Evolutionary conservation across 1,140 invertebrate species (phyloP), one percentile per base, ranked within the genome.

Genomic region (Drosophila carrolli): DNA sequence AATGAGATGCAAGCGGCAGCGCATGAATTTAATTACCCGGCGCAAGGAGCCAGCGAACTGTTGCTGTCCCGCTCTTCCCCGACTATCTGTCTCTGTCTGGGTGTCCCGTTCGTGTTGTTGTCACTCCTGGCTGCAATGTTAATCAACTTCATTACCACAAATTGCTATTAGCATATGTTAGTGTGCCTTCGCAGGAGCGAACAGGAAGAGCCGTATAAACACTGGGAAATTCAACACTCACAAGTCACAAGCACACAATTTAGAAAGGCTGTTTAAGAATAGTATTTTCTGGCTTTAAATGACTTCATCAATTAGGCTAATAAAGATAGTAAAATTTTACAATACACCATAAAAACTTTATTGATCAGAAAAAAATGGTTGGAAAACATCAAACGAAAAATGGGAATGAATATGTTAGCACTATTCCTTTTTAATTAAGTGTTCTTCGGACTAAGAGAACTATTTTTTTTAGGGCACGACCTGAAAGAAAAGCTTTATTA

Each of bases 111-210:
- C 75, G 47, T 73, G 84, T 79, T 88, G 78, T 80, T 88, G 79
- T 83, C 80, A 89, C 80, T 89, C 80, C 72, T 80, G 83, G 83
- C 80, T 88, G 83, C 83, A 89, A 88, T 89, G 83, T 89, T 88
- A 88, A 88, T 88, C 83, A 88, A 88, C 83, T 88, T 88, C 83
- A 88, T 88, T 88, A 89, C 83, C 83, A 84, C 83, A 88, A 88
- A 88, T 89, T 88, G 83, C 80, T 89, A 88, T 88, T 88, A 88
- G 83, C 83, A 88, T 88, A 88, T 88, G 83, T 88, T 89, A 88
- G 84, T 88, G 84, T 80, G 5, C 44, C 62, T 53, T 53, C 84
- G 43, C n/a, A 55, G 57, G 14, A 51, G 40, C 10, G 10, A 40
- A 19, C 29, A 55, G 37, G 35, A 40, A 67, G 48, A 46, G 38